phyloP scores from a whole-genome alignment of 2,888 invertebrate species.

The Spodoptera exigua region DNA sequence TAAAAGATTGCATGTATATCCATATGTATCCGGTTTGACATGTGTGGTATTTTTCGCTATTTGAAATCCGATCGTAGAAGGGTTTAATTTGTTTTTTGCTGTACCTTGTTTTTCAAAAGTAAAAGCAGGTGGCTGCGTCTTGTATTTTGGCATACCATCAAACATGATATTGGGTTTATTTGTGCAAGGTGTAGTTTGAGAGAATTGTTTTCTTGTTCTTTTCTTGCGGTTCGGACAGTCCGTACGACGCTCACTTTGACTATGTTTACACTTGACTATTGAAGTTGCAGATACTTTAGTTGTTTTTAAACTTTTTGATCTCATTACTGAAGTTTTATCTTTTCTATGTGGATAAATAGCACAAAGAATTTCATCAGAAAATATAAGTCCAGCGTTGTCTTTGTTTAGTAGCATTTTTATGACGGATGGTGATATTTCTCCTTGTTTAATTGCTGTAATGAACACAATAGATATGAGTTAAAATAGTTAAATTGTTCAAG shows the following conservation, averaged over 20 bases:
- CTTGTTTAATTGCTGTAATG: conserved; percentile 40
- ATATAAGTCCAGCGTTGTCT: conserved; percentile 46
- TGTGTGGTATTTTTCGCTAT: too few species aligned
- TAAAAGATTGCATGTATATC: background rate
- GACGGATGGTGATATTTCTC: conserved; percentile 43
- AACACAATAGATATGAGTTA: background rate
- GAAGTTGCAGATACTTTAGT: background rate
- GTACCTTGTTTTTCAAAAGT: background rate
- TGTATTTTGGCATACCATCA: conserved; percentile 30
- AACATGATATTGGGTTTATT: background rate
- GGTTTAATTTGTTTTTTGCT: background rate
- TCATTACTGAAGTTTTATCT: background rate
- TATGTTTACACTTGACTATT: conserved; percentile 8
- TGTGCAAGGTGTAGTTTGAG: background rate
- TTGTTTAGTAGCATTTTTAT: conserved; percentile 37
- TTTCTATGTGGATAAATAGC: conserved; percentile 7
- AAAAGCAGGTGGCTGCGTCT: conserved; percentile 2
- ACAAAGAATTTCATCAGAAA: conserved; percentile 35
- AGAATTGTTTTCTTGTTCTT: background rate
- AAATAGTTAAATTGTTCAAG: too few species aligned
- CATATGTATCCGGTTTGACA: background rate
- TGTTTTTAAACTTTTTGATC: conserved; percentile 27
- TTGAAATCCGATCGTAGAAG: too few species aligned
- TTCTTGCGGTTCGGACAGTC: background rate
- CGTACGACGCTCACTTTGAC: conserved; percentile 27